Conservation (phyloP, 2,797 vertebrate species). For the Labeo calbasu region DNA sequence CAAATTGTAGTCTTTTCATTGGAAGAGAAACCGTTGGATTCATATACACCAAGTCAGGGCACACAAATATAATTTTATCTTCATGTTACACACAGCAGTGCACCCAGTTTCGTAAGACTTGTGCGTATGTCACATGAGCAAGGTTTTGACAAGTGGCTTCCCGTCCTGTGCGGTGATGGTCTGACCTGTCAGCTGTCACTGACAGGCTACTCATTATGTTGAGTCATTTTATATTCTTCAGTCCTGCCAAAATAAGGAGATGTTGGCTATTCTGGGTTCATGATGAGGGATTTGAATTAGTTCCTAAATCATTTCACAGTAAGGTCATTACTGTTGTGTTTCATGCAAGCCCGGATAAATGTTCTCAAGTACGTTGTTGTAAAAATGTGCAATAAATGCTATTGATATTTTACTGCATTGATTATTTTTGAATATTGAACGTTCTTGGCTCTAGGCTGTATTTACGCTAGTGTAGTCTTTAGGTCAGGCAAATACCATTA, state of each 20-base stretch:
- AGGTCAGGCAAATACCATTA: neutral
- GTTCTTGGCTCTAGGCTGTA: neutral
- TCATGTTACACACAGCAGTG: slow-evolving; percentile 5
- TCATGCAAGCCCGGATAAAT: neutral
- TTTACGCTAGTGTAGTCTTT: neutral
- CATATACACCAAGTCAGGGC: neutral
- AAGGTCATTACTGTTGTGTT: neutral
- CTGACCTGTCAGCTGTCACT: slow-evolving; percentile 49
- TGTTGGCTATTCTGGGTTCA: slow-evolving; percentile 38
- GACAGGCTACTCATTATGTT: slow-evolving; percentile 56
- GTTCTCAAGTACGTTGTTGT: neutral
- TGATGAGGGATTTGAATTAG: neutral
- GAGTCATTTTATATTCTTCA: slow-evolving; percentile 56
- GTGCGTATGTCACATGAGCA: slow-evolving; percentile 42
- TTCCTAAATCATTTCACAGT: slow-evolving; percentile 6
- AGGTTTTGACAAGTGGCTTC: slow-evolving; percentile 21
- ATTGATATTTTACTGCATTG: neutral
- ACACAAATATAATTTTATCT: neutral
- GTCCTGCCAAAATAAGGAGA: neutral
- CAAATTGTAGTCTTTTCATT: neutral
- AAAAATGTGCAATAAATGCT: neutral
- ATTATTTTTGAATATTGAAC: neutral
- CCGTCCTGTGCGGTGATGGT: slow-evolving; percentile 1
- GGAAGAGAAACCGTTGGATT: neutral
- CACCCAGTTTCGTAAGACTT: neutral